Evolutionary conservation across 2,113 vertebrate species (phyloP).

Genomic region (Leptodactylus fuscus): DNA sequence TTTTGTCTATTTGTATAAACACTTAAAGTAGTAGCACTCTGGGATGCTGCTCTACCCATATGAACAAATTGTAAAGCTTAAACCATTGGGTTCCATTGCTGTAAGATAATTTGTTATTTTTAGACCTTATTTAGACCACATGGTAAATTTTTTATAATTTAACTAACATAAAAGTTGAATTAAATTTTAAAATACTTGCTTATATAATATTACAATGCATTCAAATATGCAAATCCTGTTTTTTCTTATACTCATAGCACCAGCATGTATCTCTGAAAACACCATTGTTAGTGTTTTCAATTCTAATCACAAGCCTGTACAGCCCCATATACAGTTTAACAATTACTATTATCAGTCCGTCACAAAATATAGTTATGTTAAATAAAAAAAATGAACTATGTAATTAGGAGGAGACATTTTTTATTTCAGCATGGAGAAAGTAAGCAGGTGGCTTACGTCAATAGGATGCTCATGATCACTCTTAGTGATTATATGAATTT

Average conservation of each 20-base stretch:
- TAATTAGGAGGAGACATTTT: slow-evolving; percentile 38
- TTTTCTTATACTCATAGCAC: not conserved
- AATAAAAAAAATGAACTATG: slow-evolving; percentile 36
- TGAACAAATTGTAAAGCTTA: no score
- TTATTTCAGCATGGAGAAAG: slow-evolving; percentile 33
- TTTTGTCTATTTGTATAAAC: no score
- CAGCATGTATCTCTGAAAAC: not conserved
- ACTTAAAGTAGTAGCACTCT: no score
- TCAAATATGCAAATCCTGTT: not conserved
- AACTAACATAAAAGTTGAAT: not conserved
- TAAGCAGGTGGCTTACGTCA: slow-evolving; percentile 53
- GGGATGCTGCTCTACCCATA: no score
- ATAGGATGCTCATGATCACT: slow-evolving; percentile 42
- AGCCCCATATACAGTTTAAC: slow-evolving; percentile 20
- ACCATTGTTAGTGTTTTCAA: not conserved
- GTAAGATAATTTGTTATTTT: no score
- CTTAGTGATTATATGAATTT: slow-evolving; percentile 54
- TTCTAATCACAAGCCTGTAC: not conserved
- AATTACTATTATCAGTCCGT: slow-evolving; percentile 41
- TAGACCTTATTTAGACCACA: not conserved
- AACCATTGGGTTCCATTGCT: no score
- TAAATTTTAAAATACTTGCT: not conserved
- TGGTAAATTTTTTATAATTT: not conserved
- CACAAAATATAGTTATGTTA: slow-evolving; percentile 42
- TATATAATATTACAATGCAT: not conserved